Evolutionary conservation across 1,140 invertebrate genomes (phyloP), one percentile per base, ranked within the genome.

Genomic region (Drosophila prosaltans): DNA sequence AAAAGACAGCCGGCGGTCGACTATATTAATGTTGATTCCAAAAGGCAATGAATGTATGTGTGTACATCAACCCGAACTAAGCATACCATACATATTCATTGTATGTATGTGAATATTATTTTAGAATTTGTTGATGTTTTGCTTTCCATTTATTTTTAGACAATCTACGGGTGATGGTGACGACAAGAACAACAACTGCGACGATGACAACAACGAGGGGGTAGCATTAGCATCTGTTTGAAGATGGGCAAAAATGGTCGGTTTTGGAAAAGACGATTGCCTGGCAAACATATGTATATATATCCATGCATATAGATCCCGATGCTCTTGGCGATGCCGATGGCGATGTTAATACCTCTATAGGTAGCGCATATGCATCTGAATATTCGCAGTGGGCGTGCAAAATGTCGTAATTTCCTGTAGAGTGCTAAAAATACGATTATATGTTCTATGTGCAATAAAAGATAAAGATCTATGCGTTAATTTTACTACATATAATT

Each of bases 1-100:
- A 88, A 88, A 88, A 88, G 84, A 88, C 84, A 83, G 72, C 72
- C 80, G 80, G 70, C 72, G 73, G 80, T 73, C 77, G 70, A 59
- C 64, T 64, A 63, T 57, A 54, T 57, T 65, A 65, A 75, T 74
- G 83, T 69, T 77, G 67, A 30, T 79, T 82, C 83, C 83, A 88
- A 77, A 86, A 74, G 64, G 59, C 66, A 65, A 70, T 51, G 48
- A 61, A 66, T 65, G 61, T 64, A 61, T 16, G 16, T 16, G 16
- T 16, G 16, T 16, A 16, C 16, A 16, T 16, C 21, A 48, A 48
- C 16, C 16, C 45, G 45, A 48, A 24, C 43, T 2, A 45, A 5
- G n/a, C n/a, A 48, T 48, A 48, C 16, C 28, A 16, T 16, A 36
- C 32, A 36, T 36, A 51, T 26, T 26, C 45, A 55, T 40, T 80